Evolutionary conservation across 1,140 invertebrate species (phyloP), one percentile per base, ranked within the genome.

Genomic region (Panulirus ornatus): DNA sequence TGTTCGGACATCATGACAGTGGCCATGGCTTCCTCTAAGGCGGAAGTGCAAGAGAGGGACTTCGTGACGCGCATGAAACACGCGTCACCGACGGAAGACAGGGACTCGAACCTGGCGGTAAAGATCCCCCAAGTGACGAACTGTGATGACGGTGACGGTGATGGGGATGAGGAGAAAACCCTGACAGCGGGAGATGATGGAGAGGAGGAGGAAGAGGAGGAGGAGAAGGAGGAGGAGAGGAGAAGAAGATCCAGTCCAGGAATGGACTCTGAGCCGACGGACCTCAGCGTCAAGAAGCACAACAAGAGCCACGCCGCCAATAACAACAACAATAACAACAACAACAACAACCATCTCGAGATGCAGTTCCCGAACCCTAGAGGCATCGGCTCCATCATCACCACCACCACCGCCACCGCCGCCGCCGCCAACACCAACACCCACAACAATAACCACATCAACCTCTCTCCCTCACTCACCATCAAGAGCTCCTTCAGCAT

Each of bases 1-100:
- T 38, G 79, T 75, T 63, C 79, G 81, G 78, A 71, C 78, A 89
- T 70, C 79, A 89, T 89, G 88, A 89, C 88, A 89, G 88, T 89
- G 88, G 88, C 88, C 78, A 89, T 89, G 88, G 79, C 88, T 83
- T 89, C 88, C 66, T 81, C 88, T 73, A 89, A 89, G 88, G 78
- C 88, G 88, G 88, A 89, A 73, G 88, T 89, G 47, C 42, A 75
- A 44, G 81, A 83, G 58, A 73, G 36, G 75, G 71, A 84, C 58
- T 63, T 76, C 30, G 44, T 44, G n/a, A 42, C 42, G 66, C 79
- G 38, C 27, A 40, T 83, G 79, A 83, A 73, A 42, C 75, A 78
- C 40, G 85, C 42, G 75, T 79, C 75, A 19, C 73, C 85, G 30
- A 58, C 42, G 34, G 88, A 89, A 38, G 79, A 83, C 79, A 54